Percentiles rank a stretch among this genome's conserved stretches.
Evolutionary conservation across 2,113 vertebrate species (phyloP).

Genomic region (Prinia subflava): DNA sequence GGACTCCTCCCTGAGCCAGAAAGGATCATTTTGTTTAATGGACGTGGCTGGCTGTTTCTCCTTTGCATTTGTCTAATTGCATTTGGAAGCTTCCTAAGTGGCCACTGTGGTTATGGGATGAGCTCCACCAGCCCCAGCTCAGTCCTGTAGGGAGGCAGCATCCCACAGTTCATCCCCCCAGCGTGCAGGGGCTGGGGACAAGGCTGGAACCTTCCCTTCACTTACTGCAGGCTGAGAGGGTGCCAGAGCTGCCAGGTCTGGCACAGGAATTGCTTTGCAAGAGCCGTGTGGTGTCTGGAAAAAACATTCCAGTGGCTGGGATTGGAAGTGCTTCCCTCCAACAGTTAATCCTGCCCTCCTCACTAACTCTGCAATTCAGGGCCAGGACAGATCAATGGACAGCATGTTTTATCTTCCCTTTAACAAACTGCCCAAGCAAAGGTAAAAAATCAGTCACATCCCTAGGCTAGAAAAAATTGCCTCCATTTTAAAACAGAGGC

Average conservation of each 20-base stretch:
- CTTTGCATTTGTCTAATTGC: not conserved
- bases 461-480: not conserved
- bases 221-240: not conserved
- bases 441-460: slow-evolving; percentile 5
- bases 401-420: not conserved
- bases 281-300: not conserved
- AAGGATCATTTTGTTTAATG: not conserved
- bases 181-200: not conserved
- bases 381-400: not conserved
- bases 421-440: not conserved
- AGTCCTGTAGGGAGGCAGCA: not conserved
- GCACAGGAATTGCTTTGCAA: not conserved
- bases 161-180: accelerated
- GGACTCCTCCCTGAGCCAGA: not conserved
- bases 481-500: not conserved
- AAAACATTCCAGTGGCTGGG: not conserved
- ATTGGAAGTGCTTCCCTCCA: not conserved
- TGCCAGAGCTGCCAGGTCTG: not conserved
- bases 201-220: accelerated
- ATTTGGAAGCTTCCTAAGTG: not conserved
- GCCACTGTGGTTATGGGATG: not conserved
- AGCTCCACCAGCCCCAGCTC: not conserved
- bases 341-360: not conserved
- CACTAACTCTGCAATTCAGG: not conserved
- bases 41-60: not conserved